Conservation (phyloP, 2,888 invertebrate species). For the Andricus quercusramuli region DNA sequence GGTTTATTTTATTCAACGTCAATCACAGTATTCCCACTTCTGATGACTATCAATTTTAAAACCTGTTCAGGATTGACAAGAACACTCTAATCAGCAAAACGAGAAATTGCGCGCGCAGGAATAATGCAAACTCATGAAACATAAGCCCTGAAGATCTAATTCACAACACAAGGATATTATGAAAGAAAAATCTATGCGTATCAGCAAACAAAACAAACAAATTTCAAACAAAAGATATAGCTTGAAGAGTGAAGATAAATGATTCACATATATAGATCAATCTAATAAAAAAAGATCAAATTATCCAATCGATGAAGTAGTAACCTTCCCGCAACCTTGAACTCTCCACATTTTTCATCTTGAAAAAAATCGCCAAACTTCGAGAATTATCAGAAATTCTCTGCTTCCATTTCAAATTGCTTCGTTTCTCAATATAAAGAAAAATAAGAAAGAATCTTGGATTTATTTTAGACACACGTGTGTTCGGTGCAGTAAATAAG, state of each 20-base stretch:
- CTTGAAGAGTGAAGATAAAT: conserved; percentile 16
- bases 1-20: conserved; percentile 19
- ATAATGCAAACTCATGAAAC: not conserved
- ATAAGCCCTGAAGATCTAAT: conserved; percentile 7
- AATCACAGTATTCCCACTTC: not conserved
- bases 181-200: not conserved
- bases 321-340: conserved; percentile 26
- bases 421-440: not conserved
- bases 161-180: not conserved
- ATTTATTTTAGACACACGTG: not conserved
- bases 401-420: not conserved
- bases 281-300: conserved; percentile 17
- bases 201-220: not conserved
- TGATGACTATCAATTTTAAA: conserved; percentile 10
- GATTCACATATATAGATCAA: not conserved
- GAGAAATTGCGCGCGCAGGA: conserved; percentile 4
- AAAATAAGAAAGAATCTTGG: not conserved
- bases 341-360: not conserved
- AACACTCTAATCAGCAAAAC: conserved; percentile 35
- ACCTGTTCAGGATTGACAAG: conserved; percentile 16
- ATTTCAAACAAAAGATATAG: not conserved
- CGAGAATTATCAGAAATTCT: not conserved
- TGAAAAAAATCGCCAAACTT: not conserved
- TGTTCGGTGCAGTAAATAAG: not conserved
- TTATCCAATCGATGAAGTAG: conserved; percentile 21